A percentile compares a stretch with the other conserved stretches of the same genome.
These are phyloP conservation scores for Aphelinus atriplicis DNA, from an alignment of 1,140 invertebrate species.

Conservation along the genomic window DNA sequence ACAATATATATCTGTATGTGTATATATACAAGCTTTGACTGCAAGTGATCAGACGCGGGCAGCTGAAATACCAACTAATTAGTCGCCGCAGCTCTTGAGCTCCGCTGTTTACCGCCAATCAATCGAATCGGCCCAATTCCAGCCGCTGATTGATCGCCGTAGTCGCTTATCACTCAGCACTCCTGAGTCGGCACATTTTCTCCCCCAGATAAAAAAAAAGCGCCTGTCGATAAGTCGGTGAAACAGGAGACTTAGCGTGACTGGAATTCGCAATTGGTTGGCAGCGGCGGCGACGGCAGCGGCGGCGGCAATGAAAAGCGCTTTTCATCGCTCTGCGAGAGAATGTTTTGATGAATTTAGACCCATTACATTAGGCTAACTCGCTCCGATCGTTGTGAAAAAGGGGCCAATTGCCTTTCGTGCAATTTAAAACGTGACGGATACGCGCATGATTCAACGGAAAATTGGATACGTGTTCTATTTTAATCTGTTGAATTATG, in stretches of 20 bases:
- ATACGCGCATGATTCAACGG: too few species aligned
- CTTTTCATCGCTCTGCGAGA: too few species aligned
- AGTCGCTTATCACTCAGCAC: background rate
- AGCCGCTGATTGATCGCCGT: constrained; percentile 16
- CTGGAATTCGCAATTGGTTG: constrained; percentile 5
- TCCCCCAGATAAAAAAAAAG: background rate
- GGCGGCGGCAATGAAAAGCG: too few species aligned
- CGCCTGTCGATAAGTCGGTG: constrained; percentile 7
- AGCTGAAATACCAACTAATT: constrained; percentile 17
- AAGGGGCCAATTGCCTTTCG: too few species aligned
- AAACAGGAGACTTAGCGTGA: background rate
- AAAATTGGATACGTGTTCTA: too few species aligned
- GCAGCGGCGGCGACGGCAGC: background rate
- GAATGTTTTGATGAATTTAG: too few species aligned
- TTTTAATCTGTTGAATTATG: too few species aligned
- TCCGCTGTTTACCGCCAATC: constrained; percentile 14
- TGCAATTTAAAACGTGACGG: too few species aligned
- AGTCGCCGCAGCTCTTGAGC: background rate
- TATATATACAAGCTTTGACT: background rate
- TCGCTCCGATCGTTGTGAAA: too few species aligned
- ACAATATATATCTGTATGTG: too few species aligned
- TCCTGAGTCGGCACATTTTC: background rate
- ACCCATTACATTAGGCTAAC: too few species aligned
- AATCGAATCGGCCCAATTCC: constrained; percentile 21
- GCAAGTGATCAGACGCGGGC: background rate